Evolutionary conservation across 2,888 invertebrate genomes (phyloP), one percentile per base, ranked within the genome.

Genomic region (Vandiemenella viatica): DNA sequence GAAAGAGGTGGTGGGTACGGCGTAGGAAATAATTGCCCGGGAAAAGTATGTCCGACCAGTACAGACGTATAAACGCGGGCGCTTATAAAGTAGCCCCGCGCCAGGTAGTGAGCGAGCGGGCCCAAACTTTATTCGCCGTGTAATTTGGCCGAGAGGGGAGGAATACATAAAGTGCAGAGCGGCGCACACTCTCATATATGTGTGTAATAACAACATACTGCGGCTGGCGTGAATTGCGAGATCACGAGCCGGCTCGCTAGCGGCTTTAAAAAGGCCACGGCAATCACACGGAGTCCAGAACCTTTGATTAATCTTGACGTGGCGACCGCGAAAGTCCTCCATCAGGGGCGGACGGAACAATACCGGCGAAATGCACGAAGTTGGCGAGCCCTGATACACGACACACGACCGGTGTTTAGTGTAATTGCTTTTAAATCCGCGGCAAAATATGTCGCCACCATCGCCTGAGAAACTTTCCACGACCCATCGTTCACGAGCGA

Each of bases 11-110:
- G 51, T 51, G 51, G 51, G n/a, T n/a, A n/a, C n/a, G n/a, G n/a
- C n/a, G n/a, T n/a, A n/a, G n/a, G 22, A 44, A 51, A 53, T 53
- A 53, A 53, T 51, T 53, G 51, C 53, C 53, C 49, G 41, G 7
- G 43, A 22, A 53, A 50, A 48, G 46, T 45, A 49, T 49, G 53
- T 48, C 32, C 32, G 13, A n/a, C 10, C 32, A n/a, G n/a, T n/a
- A n/a, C n/a, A n/a, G n/a, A n/a, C n/a, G n/a, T n/a, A n/a, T n/a
- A n/a, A n/a, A n/a, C n/a, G n/a, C 32, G 32, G 32, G 32, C 32
- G 32, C n/a, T 18, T 17, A 10, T 18, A n/a, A 26, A 17, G 20
- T 37, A 45, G 45, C 10, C 10, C 32, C 32, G 32, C 10, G n/a
- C n/a, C 13, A 37, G 15, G 37, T 20, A 37, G 37, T 20, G 37